Conservation (phyloP, 2,888 invertebrate species). For the Zonitis immaculata region DNA sequence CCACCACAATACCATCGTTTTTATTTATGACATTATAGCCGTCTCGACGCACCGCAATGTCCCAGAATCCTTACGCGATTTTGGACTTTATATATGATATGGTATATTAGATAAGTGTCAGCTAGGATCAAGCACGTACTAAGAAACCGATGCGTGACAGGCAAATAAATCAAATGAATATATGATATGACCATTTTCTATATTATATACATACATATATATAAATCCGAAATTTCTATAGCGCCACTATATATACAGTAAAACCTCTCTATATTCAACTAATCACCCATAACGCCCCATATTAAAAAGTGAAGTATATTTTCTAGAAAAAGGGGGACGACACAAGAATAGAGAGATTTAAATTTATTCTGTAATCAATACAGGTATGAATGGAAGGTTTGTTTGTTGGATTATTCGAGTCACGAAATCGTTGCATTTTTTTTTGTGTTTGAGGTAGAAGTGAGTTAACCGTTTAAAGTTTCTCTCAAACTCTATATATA, state of each 20-base stretch:
- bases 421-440: background rate
- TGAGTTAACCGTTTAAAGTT: no score
- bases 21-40: background rate
- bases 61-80: constrained; percentile 34
- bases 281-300: no score
- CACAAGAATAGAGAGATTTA: no score
- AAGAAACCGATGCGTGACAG: constrained; percentile 35
- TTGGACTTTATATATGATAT: constrained; percentile 39
- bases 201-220: no score
- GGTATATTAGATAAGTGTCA: constrained; percentile 42
- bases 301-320: no score
- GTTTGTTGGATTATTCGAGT: background rate
- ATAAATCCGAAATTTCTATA: constrained; percentile 10
- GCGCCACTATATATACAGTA: no score
- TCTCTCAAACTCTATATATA: no score
- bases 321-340: no score
- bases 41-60: background rate
- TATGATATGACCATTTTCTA: constrained; percentile 16
- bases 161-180: constrained; percentile 30
- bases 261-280: no score
- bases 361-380: background rate
- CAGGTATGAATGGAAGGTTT: background rate
- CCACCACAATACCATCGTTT: background rate
- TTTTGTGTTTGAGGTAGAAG: no score
- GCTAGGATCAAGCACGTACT: constrained; percentile 36